Base-by-base conservation (phyloP, 2,888 invertebrate species). In the Amblyjoppa proteus region DNA sequence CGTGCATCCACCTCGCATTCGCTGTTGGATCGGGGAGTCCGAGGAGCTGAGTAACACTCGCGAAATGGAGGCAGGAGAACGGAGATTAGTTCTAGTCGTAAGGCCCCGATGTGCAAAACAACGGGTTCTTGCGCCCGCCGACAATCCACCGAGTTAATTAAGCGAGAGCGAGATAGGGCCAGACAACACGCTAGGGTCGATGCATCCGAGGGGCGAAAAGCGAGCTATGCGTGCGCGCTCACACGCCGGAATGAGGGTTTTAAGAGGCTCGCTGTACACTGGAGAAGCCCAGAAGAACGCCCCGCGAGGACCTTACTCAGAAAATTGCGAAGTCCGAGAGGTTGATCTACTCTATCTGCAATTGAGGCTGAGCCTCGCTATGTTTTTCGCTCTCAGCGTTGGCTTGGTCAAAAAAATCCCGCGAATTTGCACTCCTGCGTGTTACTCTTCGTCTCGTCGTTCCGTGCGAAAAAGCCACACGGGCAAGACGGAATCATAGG, bases 111-210 rank as follows among this genome's bases (percentile, higher is more conserved):
- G 81, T 49, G 84, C 84, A 84, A 84, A 84, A 84, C 84, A 77
- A 76, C 80, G 71, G 76, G 73, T 84, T 84, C 84, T 84, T 81
- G 81, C 77, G 51, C 64, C 74, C 73, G 87, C 89, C 88, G 90
- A 89, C 89, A 89, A 89, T 90, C 88, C 88, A 82, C 84, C 56
- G 84, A 90, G 90, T 90, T 90, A 90, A 90, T 90, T 90, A 90
- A 88, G 80, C 87, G 83, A 88, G 80, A 76, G 87, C 76, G 84
- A 89, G 83, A 84, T 75, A 64, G 68, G 81, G 75, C 58, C 78
- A 49, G 53, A 74, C 66, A 53, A 73, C 51, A 85, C 77, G 81
- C 85, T 66, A 45, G 74, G 68, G 58, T 61, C 73, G 74, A 66
- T 58, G 64, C 81, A 80, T 75, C 82, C 68, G 71, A 71, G 85